Evolutionary conservation across 2,797 vertebrate genomes (phyloP).

Genomic region (Mormyrops boulengeri): DNA sequence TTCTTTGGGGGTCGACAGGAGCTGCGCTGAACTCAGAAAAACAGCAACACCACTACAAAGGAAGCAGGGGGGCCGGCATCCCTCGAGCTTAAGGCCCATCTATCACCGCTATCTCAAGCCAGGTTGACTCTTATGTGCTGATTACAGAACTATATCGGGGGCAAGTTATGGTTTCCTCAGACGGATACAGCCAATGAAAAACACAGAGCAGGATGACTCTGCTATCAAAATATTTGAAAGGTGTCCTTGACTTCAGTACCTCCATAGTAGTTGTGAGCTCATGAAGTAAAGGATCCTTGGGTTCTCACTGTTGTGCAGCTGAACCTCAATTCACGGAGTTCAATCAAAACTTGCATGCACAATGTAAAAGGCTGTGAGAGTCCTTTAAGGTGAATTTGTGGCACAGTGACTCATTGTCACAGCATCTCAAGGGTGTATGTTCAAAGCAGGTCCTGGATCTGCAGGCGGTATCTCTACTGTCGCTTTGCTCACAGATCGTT

Average conservation of each 20-base stretch:
- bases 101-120: constrained; percentile 3
- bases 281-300: background rate
- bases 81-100: background rate
- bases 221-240: background rate
- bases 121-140: background rate
- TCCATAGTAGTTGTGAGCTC: background rate
- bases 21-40: background rate
- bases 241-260: background rate
- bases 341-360: background rate
- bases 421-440: background rate
- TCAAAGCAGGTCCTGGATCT: background rate
- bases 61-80: background rate
- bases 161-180: background rate
- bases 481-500: background rate
- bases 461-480: background rate
- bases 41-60: background rate
- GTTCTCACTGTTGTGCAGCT: background rate
- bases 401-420: background rate
- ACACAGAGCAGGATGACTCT: background rate
- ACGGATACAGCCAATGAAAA: background rate
- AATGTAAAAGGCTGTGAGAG: background rate
- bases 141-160: background rate
- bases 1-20: background rate
- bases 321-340: background rate
- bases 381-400: background rate